Percentiles rank a stretch among this genome's conserved stretches.
These are phyloP conservation scores for Tenebrio molitor DNA, from an alignment of 1,140 invertebrate species.

Conservation along the genomic window DNA sequence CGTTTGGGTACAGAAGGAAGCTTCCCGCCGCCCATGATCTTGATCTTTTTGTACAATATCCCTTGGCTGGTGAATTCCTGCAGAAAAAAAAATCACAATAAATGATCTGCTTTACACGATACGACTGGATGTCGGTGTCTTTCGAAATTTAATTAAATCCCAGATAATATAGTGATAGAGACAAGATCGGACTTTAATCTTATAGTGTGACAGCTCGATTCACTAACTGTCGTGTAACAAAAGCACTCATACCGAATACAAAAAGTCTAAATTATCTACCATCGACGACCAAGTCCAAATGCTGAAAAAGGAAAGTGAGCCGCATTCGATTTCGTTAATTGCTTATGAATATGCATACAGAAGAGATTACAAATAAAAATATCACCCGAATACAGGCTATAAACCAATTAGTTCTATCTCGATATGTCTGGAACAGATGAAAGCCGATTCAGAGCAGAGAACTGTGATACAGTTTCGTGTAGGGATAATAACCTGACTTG, in stretches of 20 bases:
- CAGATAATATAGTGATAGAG: neutral
- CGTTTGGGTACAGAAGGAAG: constrained; percentile 18
- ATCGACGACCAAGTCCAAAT: constrained; percentile 3
- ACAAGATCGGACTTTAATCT: constrained; percentile 30
- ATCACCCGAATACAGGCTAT: constrained; percentile 53
- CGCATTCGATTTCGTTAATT: constrained; percentile 50
- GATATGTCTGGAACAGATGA: constrained; percentile 46
- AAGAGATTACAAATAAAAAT: constrained; percentile 54
- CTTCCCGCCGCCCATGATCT: constrained; percentile 44
- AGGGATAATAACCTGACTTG: constrained; percentile 10
- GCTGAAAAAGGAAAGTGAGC: constrained; percentile 35
- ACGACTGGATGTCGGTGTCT: neutral
- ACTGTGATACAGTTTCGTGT: neutral
- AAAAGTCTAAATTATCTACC: constrained; percentile 36
- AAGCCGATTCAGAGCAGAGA: constrained; percentile 6
- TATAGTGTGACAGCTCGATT: constrained; percentile 38
- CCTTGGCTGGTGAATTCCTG: constrained; percentile 66
- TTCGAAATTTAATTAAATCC: constrained; percentile 23
- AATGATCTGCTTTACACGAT: neutral
- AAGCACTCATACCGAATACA: constrained; percentile 8
- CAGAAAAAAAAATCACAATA: constrained; percentile 56
- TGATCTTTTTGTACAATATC: constrained; percentile 69
- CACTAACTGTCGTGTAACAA: constrained; percentile 17
- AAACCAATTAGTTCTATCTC: constrained; percentile 55
- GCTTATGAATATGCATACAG: constrained; percentile 54